phyloP scores from a whole-genome alignment of 2,797 vertebrate genomes.

The Buphagus erythrorhynchus region DNA sequence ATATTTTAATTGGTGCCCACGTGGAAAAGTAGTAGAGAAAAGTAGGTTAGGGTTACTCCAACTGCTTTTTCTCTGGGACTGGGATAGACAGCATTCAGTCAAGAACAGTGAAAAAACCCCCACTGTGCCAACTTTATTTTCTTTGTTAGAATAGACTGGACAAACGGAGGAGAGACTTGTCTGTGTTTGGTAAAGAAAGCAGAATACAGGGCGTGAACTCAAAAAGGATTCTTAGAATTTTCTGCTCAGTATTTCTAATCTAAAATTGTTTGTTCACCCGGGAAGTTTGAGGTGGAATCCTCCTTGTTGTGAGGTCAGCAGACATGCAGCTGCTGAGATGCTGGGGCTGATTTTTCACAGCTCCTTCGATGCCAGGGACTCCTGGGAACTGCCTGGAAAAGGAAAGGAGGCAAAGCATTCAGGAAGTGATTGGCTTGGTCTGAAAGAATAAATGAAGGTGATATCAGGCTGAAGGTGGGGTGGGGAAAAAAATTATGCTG shows the following conservation, averaged over 20 bases:
- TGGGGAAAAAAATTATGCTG: background rate
- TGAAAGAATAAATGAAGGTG: background rate
- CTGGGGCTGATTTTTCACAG: too few species aligned
- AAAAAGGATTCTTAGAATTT: background rate
- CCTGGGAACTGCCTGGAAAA: background rate
- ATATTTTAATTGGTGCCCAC: conserved; percentile 66
- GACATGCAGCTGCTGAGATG: background rate
- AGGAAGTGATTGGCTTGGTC: background rate
- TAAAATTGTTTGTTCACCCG: background rate
- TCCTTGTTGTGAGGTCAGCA: background rate
- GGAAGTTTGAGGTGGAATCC: background rate
- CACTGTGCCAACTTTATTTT: background rate
- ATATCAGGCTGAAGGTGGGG: background rate
- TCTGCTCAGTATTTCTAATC: background rate
- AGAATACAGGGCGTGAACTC: background rate
- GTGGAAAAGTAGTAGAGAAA: conserved; percentile 63
- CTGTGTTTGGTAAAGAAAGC: background rate
- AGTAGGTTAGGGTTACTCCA: conserved; percentile 52
- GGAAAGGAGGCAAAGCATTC: background rate
- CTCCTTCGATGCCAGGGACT: background rate
- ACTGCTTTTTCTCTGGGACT: background rate
- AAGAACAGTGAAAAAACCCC: background rate
- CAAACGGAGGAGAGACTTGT: background rate
- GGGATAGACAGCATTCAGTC: background rate
- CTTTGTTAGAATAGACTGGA: conserved; percentile 8